Evolutionary conservation across 2,113 vertebrate genomes (phyloP).

Genomic region (Donacobius atricapilla): DNA sequence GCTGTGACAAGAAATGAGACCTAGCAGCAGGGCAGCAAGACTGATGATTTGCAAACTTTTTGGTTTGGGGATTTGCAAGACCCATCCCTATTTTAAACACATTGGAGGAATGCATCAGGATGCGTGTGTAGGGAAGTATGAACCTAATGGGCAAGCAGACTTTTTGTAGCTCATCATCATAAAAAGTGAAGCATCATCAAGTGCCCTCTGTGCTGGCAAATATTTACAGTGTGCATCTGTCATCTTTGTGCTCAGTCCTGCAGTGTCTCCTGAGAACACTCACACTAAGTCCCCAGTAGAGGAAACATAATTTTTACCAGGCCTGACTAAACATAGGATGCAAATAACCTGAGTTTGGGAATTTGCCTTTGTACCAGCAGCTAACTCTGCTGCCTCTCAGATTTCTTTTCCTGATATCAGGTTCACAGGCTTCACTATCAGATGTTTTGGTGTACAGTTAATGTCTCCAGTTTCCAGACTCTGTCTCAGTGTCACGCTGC

Average conservation of each 20-base stretch:
- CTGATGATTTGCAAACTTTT: background rate
- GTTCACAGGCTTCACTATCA: background rate
- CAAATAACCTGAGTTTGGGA: background rate
- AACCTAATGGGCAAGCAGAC: background rate
- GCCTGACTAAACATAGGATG: background rate
- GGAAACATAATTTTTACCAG: background rate
- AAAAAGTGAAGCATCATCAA: background rate
- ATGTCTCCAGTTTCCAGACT: background rate
- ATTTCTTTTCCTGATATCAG: background rate
- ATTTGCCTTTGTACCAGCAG: background rate
- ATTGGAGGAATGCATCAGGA: background rate
- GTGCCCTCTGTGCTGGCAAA: background rate
- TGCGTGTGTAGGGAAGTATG: rapidly evolving
- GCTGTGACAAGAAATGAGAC: background rate
- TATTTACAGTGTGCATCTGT: background rate
- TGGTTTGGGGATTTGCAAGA: background rate
- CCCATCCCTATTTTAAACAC: background rate
- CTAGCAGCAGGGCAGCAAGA: background rate
- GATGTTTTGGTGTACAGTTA: background rate
- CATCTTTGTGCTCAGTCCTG: background rate
- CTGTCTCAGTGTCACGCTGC: background rate
- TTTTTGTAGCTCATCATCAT: background rate
- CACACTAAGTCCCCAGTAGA: background rate
- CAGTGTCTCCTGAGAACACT: background rate
- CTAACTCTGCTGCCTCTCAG: background rate